Base-by-base conservation (phyloP, 1,140 invertebrate species). In the Gonatopus flavifemur region DNA sequence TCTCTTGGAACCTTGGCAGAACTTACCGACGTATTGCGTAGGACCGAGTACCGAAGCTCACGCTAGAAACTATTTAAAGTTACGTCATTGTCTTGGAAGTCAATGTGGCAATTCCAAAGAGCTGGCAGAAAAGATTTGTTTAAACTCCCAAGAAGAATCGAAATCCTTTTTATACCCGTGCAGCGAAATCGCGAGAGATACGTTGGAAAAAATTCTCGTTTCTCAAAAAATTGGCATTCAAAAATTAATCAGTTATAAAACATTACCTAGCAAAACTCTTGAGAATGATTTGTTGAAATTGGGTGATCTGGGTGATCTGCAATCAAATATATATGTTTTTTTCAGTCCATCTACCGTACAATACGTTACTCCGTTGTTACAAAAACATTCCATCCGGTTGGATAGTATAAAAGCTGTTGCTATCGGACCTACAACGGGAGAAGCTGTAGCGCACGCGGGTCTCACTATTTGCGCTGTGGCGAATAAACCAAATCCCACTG, bases 311-410 rank as follows among this genome's bases (percentile, higher is more conserved):
- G 43, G 45, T n/a, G n/a, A n/a, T n/a, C n/a, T n/a, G n/a, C 49
- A 19, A 16, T 42, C 61, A 6, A 47, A 57, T 31, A 65, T 67
- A 58, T 64, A 71, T 46, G 67, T 77, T 24, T 74, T 77, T 42
- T 78, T 76, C 44, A 78, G 76, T 63, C 73, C 76, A 16, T 77
- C 75, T 25, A 59, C 56, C 30, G 72, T 73, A 16, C 57, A 76
- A 16, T 52, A 57, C 44, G 28, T 76, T 24, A 25, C 65, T 30
- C 30, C 37, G 19, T 31, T 59, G 15, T 52, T 71, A 41, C 30
- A 22, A 3, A 59, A 49, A 38, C 44, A 62, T 20, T 31, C 47
- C 16, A 52, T 20, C 32, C 20, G 63, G 37, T 35, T 65, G 2
- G 48, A 60, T 18, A 49, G 51, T 33, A 49, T 67, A n/a, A 71